A percentile compares a stretch with the other conserved stretches of the same genome.
Evolutionary conservation across 2,113 vertebrate genomes (phyloP).

Genomic region (Hoplias malabaricus): DNA sequence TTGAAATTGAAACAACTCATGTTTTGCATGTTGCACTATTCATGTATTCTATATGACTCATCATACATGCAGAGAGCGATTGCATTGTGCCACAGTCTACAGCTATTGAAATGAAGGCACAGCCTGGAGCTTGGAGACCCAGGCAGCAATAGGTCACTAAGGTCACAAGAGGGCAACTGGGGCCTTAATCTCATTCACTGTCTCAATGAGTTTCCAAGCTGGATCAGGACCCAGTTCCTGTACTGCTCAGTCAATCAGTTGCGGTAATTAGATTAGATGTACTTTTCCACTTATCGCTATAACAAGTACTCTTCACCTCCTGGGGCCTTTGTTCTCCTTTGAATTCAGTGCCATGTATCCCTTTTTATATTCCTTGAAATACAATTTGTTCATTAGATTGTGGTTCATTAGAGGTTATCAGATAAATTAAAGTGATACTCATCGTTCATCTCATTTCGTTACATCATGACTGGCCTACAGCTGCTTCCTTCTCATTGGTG

Average conservation of each 20-base stretch:
- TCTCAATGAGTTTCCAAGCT: background rate
- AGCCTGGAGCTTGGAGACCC: no score
- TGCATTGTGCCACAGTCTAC: background rate
- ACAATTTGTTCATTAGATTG: background rate
- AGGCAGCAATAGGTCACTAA: slow-evolving; percentile 40
- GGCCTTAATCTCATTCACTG: slow-evolving; percentile 50
- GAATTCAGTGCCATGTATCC: background rate
- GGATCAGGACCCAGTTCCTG: slow-evolving; percentile 51
- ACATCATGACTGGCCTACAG: no score
- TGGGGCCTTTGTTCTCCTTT: background rate
- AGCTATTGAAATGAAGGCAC: slow-evolving; percentile 20
- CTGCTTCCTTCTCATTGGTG: no score
- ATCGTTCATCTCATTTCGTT: no score
- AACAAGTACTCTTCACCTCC: background rate
- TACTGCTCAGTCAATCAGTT: background rate
- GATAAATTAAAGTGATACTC: no score
- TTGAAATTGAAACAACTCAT: no score
- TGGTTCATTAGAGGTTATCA: no score
- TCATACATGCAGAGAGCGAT: background rate
- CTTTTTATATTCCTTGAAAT: no score
- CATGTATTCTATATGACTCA: background rate
- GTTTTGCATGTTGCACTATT: background rate
- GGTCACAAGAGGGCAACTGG: background rate
- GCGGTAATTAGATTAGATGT: slow-evolving; percentile 1
- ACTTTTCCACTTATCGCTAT: background rate